Base-by-base conservation (phyloP, 2,113 vertebrate genomes). In the Eira barbara region DNA sequence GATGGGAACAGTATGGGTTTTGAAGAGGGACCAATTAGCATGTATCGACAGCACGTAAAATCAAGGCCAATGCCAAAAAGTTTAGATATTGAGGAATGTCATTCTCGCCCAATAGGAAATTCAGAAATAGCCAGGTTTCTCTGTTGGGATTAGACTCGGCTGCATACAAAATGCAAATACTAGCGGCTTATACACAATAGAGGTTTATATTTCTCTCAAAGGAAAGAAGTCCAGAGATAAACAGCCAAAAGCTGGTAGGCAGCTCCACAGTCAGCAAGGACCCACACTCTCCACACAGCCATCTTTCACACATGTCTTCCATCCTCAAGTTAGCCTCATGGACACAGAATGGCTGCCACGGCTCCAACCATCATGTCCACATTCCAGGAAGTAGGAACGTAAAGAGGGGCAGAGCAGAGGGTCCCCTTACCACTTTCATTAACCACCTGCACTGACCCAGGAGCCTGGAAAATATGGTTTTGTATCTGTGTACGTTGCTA, bases 81-180 rank as follows among this genome's bases (percentile, higher is more conserved):
- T 92, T 85, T 85, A 71, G 36, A 92, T 73, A 87, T 73, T 61
- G 63, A 94, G 78, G 25, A 95, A 86, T 79, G 92, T 73, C 85
- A 92, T 97, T 92, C 67, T 92, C 20, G 65, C 47, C 45, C 96
- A 96, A 76, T 21, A 86, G 83, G 67, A 95, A 97, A 90, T 92
- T 89, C 84, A 87, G 73, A 89, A 94, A 92, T 79, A 52, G 20
- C 82, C 8, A 86, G 42, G 61, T 82, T 95, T 92, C 95, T 86
- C 52, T 7, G 45, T 76, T 92, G 79, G 84, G 45, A 89, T 79
- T 65, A 74, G 73, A 71, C 23, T 63, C 17, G 18, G 81, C 7
- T 93, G 63, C 49, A 67, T 73, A 84, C 3, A 93, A 90, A 94
- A 71, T 10, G 47, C 23, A 29, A 69, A 36, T n/a, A 85, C n/a